These are phyloP conservation scores for Aspidapion aeneum DNA, from an alignment of 2,888 invertebrate species.

Conservation along the genomic window DNA sequence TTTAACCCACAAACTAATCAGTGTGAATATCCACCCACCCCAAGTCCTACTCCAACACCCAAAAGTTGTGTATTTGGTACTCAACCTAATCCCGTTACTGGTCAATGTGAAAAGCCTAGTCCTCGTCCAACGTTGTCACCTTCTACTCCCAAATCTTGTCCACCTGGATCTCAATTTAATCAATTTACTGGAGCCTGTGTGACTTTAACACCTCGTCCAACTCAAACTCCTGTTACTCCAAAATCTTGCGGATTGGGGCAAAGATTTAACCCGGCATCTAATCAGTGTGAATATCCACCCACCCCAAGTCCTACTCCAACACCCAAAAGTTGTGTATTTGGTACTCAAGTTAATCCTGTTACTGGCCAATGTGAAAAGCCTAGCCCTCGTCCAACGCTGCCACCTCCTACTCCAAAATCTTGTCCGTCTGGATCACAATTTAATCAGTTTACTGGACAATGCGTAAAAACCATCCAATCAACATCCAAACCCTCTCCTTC, in stretches of 20 bases:
- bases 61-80: slow-evolving; percentile 15
- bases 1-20: slow-evolving; percentile 5
- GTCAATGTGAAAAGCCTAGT: not conserved
- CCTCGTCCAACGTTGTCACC: not conserved
- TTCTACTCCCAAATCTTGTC: slow-evolving; percentile 7
- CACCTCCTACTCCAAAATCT: too few relatives aligned
- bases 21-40: slow-evolving; percentile 5
- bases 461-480: slow-evolving; percentile 3
- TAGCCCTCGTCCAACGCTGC: too few relatives aligned
- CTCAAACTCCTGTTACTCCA: slow-evolving; percentile 3
- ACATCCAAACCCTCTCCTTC: not conserved
- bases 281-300: slow-evolving; percentile 12
- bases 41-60: slow-evolving; percentile 15
- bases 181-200: not conserved
- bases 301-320: not conserved
- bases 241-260: slow-evolving; percentile 11
- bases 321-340: not conserved
- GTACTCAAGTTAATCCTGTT: slow-evolving; percentile 3
- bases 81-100: not conserved
- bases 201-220: slow-evolving; percentile 16
- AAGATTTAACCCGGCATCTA: slow-evolving; percentile 3
- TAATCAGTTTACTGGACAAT: slow-evolving; percentile 9
- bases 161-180: slow-evolving; percentile 16
- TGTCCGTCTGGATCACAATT: slow-evolving; percentile 16
- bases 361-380: not conserved